phyloP scores from a whole-genome alignment of 2,888 invertebrate genomes.

The Keiferia lycopersicella region DNA sequence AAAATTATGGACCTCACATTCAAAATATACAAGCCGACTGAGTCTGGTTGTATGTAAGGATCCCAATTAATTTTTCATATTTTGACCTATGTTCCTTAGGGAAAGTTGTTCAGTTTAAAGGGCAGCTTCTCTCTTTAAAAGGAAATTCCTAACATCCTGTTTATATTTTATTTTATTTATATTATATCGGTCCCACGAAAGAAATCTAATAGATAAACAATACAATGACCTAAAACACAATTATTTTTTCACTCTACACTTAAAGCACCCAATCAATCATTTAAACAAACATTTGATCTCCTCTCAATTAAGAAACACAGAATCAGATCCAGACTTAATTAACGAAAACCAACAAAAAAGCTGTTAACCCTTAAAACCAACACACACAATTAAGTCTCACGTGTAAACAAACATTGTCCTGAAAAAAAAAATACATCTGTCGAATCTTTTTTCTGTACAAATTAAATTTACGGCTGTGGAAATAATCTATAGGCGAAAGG shows the following conservation, averaged over 20 bases:
- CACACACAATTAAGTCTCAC: conserved; percentile 27
- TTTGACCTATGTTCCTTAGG: no score
- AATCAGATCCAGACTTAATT: conserved; percentile 16
- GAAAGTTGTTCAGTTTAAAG: no score
- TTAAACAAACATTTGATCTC: conserved; percentile 3
- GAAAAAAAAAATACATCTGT: conserved; percentile 21
- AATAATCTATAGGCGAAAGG: conserved; percentile 36
- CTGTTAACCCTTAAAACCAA: conserved; percentile 25
- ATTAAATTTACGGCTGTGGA: conserved; percentile 27
- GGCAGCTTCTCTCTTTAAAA: no score
- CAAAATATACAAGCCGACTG: no score
- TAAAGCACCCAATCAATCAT: background rate
- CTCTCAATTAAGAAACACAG: conserved; percentile 4
- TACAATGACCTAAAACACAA: no score
- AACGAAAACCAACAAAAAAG: conserved; percentile 7
- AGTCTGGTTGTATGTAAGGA: no score
- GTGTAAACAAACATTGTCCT: conserved; percentile 21
- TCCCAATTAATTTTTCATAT: no score
- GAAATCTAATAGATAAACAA: no score
- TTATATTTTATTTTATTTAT: no score
- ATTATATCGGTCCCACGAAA: no score
- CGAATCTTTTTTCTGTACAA: conserved; percentile 22
- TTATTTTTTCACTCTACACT: background rate
- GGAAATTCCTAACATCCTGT: no score
- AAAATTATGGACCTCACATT: no score